A percentile compares a stretch with the other conserved stretches of the same genome.
Conservation (phyloP, 2,113 vertebrate species). For the Bambusicola thoracicus region DNA sequence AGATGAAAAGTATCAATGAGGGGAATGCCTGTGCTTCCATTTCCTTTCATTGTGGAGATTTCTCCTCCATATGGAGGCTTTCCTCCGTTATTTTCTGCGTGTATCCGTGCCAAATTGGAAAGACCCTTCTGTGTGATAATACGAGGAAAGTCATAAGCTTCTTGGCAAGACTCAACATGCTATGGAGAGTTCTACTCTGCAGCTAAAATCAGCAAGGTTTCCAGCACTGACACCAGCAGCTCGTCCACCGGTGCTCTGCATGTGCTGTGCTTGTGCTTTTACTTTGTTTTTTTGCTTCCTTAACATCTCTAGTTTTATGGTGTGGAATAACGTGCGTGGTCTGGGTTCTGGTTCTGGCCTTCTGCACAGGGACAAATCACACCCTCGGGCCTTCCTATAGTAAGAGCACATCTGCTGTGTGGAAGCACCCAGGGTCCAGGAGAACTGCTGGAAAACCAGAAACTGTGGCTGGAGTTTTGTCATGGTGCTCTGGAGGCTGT, state of each 20-base stretch:
- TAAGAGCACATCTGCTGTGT: background rate
- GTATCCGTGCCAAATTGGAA: conserved; percentile 42
- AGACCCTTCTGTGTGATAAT: conserved; percentile 24
- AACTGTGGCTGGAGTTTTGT: background rate
- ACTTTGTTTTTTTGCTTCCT: background rate
- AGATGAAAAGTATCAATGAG: background rate
- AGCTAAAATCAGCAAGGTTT: conserved; percentile 1
- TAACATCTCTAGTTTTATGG: background rate
- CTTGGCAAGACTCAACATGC: conserved; percentile 23
- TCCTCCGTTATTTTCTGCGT: conserved; percentile 9
- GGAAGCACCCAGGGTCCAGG: background rate
- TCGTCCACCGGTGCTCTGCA: background rate
- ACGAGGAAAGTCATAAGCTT: conserved; percentile 10
- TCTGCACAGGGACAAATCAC: background rate
- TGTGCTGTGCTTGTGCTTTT: background rate
- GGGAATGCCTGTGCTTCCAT: conserved; percentile 1
- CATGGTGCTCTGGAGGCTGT: conserved; percentile 1
- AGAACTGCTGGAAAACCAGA: conserved; percentile 46
- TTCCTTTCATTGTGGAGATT: conserved; percentile 45
- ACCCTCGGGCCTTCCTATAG: background rate
- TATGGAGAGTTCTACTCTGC: background rate
- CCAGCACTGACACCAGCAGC: conserved; percentile 17
- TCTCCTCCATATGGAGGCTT: background rate
- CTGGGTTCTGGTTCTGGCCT: conserved; percentile 33
- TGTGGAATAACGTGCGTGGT: background rate